These are phyloP conservation scores for Asbolus verrucosus DNA, from an alignment of 1,140 invertebrate genomes.

Conservation along the genomic window DNA sequence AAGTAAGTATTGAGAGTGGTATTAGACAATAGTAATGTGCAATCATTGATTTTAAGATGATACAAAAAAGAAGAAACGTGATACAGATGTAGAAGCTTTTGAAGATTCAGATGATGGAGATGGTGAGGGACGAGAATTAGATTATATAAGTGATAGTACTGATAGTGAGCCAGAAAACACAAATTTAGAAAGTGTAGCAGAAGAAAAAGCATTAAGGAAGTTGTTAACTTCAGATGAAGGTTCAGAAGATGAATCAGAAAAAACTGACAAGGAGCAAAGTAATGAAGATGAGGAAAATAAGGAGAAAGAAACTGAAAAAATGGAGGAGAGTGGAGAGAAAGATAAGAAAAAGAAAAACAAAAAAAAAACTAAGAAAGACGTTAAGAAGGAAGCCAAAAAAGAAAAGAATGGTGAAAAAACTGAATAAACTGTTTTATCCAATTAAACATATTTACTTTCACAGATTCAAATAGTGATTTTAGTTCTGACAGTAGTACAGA, in stretches of 20 bases:
- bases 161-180: constrained; percentile 81
- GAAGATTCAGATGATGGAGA: constrained; percentile 98
- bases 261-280: constrained; percentile 72
- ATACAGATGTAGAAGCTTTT: constrained; percentile 87
- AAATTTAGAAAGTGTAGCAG: constrained; percentile 74
- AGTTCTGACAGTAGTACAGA: constrained; percentile 82
- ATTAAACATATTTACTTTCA: constrained; percentile 46
- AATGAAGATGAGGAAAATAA: constrained; percentile 67
- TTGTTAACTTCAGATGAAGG: constrained; percentile 92
- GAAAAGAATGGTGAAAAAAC: constrained; percentile 43
- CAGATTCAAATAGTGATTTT: constrained; percentile 77
- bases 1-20: no score
- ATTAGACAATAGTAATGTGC: no score
- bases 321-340: constrained; percentile 70
- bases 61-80: constrained; percentile 74
- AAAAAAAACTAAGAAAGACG: constrained; percentile 73
- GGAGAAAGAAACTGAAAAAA: constrained; percentile 72
- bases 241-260: constrained; percentile 83
- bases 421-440: no score
- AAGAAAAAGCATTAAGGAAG: constrained; percentile 90
- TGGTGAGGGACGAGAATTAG: constrained; percentile 91
- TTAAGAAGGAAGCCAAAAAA: constrained; percentile 68
- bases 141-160: constrained; percentile 89
- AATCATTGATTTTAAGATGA: no score
- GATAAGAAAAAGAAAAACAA: constrained; percentile 73